Evolutionary conservation across 2,888 invertebrate species (phyloP), one percentile per base, ranked within the genome.

Genomic region (Limnephilus lunatus): DNA sequence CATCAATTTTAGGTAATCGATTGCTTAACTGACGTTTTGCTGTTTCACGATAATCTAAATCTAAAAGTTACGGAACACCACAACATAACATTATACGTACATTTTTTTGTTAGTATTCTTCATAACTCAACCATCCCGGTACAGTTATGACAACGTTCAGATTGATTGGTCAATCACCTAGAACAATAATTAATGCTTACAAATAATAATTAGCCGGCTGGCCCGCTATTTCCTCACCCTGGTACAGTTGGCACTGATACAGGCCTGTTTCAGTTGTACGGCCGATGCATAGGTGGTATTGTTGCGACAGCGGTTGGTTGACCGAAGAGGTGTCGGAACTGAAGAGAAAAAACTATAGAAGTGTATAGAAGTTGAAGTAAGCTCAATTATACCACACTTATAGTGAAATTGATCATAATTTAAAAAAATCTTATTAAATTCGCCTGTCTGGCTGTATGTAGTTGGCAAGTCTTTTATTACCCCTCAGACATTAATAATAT

Each of bases 291-390:
- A 68, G 68, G 68, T 68, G 68, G 68, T 11, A n/a, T 68, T 68
- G 68, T 68, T 68, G 68, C 90, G 30, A 30, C 90, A 31, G 48
- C 81, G 81, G 80, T 89, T 35, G 9, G 86, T 86, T 86, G 86
- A 86, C 44, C 86, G 86, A 86, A 86, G 86, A 86, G 86, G 86
- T 44, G 39, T 25, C 44, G 30, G 80, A 30, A 90, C 89, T 31
- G 32, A 39, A 89, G 30, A 35, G 88, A 30, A 15, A 14, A 48
- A 48, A 14, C 15, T 14, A 48, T 48, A 53, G 89, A 35, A 80
- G 89, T 53, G 80, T 35, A 15, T 9, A 0, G 53, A 12, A 12
- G 89, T 14, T 89, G 31, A 88, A 32, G 31, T 31, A 5, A 82
- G 82, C 31, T 19, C 83, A 31, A 7, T 5, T 19, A 31, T 19